Evolutionary conservation across 2,113 vertebrate species (phyloP).

Genomic region (Menidia beryllina): DNA sequence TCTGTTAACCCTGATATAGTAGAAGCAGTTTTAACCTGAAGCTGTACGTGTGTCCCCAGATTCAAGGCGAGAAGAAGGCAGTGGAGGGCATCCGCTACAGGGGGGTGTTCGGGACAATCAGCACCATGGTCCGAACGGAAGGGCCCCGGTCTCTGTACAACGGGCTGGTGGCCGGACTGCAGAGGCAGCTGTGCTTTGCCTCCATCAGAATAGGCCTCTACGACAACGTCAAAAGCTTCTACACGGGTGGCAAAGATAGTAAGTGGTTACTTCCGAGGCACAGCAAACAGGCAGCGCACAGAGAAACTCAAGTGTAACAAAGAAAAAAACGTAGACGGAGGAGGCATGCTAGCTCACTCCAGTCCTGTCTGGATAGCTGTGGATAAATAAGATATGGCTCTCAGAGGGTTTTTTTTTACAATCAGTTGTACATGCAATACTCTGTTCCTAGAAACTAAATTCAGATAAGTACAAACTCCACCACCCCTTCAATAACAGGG

Average conservation of each 20-base stretch:
- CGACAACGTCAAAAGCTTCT: slow-evolving; percentile 85
- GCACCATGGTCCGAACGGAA: slow-evolving; percentile 86
- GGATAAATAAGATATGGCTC: background rate
- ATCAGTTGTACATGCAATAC: background rate
- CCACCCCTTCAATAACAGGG: background rate
- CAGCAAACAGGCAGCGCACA: background rate
- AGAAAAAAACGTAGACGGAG: background rate
- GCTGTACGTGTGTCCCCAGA: slow-evolving; percentile 69
- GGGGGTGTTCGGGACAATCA: slow-evolving; percentile 88
- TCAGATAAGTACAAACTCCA: background rate
- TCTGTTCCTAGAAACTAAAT: background rate
- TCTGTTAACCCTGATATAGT: background rate
- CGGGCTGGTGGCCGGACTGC: slow-evolving; percentile 86
- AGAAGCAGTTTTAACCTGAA: slow-evolving; percentile 3
- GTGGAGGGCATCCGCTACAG: slow-evolving; percentile 81
- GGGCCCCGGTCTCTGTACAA: slow-evolving; percentile 85
- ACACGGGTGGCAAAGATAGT: slow-evolving; percentile 84
- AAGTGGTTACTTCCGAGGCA: slow-evolving; percentile 46
- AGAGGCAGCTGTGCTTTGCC: slow-evolving; percentile 88
- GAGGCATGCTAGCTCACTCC: background rate
- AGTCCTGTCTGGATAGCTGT: background rate
- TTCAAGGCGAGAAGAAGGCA: slow-evolving; percentile 85
- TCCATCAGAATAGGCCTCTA: slow-evolving; percentile 90
- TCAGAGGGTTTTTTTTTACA: background rate
- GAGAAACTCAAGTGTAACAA: background rate